Base-by-base conservation (phyloP, 1,140 invertebrate genomes). In the Brachionus sp. region DNA sequence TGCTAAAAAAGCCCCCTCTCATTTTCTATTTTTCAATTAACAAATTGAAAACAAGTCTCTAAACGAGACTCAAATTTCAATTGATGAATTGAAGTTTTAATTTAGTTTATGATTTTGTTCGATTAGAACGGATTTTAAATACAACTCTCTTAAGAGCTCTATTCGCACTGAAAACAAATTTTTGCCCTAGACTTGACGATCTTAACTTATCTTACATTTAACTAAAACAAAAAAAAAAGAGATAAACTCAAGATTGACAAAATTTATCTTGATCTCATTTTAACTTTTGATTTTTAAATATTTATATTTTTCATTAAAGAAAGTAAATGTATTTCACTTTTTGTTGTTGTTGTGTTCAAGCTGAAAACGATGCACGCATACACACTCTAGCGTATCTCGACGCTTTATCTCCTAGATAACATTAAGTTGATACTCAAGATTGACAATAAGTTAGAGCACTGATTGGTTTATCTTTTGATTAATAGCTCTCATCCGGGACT, bases 281-380 rank as follows among this genome's bases (percentile, higher is more conserved):
- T 70, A 37, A 70, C 66, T 70, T 70, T 70, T 70, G 66, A 70
- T 70, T 70, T 70, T 70, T 39, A 70, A 70, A 70, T 70, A 70
- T 70, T 70, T 70, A 70, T 70, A 37, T 39, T 70, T 70, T 39
- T 70, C 19, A 19, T 70, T 70, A 39, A 39, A 13, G 33, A 66
- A 37, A 33, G 25, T 66, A 66, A 66, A 66, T 57, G 50, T 57
- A 57, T 57, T 57, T 57, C 33, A 66, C 25, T 33, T 33, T 66
- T 66, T 66, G 33, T 37, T 37, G 25, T 66, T 33, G 13, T 16
- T 29, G 29, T 29, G n/a, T 12, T 12, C 44, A 39, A 68, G 29
- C 29, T 37, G 66, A 70, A 70, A 33, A 70, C 12, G 66, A 70
- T 37, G 37, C 35, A 70, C 3, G 29, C 29, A 29, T 29, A 29